A percentile compares a stretch with the other conserved stretches of the same genome.
phyloP scores from a whole-genome alignment of 35 echinoderm and acorn worm species.

The Lytechinus pictus region DNA sequence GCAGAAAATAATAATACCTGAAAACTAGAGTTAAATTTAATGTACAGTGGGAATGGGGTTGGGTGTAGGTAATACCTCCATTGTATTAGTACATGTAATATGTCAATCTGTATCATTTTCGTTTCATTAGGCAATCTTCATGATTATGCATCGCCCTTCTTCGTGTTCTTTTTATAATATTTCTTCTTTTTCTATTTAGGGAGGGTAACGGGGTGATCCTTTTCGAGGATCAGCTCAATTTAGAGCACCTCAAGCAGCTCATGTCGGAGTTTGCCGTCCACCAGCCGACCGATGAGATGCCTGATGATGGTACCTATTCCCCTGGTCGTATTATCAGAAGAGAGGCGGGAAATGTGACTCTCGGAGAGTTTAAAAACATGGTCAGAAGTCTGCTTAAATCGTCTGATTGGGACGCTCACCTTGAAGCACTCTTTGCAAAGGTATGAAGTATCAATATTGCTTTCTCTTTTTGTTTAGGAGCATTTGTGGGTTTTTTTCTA shows the following conservation, averaged over 20 bases:
- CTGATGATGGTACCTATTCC: slow-evolving; percentile 70
- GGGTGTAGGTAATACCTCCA: no score
- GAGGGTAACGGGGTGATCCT: not conserved
- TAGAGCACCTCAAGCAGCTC: slow-evolving; percentile 87
- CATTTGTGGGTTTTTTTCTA: no score
- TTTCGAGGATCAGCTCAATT: slow-evolving; percentile 97
- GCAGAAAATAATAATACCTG: not conserved
- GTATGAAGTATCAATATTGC: not conserved
- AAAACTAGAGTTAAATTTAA: no score
- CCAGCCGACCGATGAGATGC: slow-evolving; percentile 80
- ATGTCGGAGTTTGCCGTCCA: slow-evolving; percentile 86
- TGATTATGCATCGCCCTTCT: not conserved
- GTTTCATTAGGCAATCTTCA: no score
- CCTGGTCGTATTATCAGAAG: slow-evolving; percentile 80
- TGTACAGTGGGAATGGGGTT: no score
- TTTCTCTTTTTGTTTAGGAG: not conserved
- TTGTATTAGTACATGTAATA: no score
- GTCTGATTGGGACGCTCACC: slow-evolving; percentile 81
- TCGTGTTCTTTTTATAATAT: not conserved
- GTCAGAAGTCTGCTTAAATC: slow-evolving; percentile 76
- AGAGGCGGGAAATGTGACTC: slow-evolving; percentile 88
- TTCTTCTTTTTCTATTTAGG: not conserved
- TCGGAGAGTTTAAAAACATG: slow-evolving; percentile 90
- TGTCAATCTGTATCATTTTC: no score
- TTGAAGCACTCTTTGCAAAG: slow-evolving; percentile 94